Evolutionary conservation across 2,888 invertebrate genomes (phyloP).

Genomic region (Anorthoa munda): DNA sequence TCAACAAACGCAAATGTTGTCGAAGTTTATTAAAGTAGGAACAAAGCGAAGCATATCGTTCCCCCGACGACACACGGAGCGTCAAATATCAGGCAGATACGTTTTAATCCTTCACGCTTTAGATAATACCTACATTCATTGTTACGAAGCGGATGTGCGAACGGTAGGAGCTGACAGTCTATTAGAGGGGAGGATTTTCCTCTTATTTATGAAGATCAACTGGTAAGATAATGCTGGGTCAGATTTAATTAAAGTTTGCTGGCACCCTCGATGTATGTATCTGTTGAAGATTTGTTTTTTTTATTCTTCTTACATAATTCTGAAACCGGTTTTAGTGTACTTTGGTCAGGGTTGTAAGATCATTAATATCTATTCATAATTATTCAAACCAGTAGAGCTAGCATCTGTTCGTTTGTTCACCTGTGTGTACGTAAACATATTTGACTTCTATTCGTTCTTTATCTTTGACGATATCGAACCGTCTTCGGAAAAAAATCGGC

Average conservation of each 20-base stretch:
- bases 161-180: constrained; percentile 49
- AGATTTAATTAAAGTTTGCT: constrained; percentile 33
- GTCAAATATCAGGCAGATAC: constrained; percentile 74
- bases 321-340: too few relatives aligned
- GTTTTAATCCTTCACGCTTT: constrained; percentile 80
- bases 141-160: constrained; percentile 61
- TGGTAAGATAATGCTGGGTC: constrained; percentile 26
- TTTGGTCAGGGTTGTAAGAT: too few relatives aligned
- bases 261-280: too few relatives aligned
- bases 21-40: constrained; percentile 76
- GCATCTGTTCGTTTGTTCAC: not conserved
- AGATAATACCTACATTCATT: constrained; percentile 69
- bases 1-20: constrained; percentile 44
- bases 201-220: constrained; percentile 26
- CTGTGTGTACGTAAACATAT: not conserved
- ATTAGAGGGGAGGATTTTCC: constrained; percentile 13
- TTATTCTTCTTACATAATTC: too few relatives aligned
- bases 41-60: constrained; percentile 66
- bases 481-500: not conserved
- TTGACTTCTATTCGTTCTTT: not conserved
- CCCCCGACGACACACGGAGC: constrained; percentile 63
- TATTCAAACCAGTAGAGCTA: not conserved
- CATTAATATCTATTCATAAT: too few relatives aligned
- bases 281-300: too few relatives aligned
- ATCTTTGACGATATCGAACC: not conserved